Percentiles rank a stretch among this genome's conserved stretches.
Evolutionary conservation across 2,888 invertebrate species (phyloP).

Genomic region (Scaptomyza parva): DNA sequence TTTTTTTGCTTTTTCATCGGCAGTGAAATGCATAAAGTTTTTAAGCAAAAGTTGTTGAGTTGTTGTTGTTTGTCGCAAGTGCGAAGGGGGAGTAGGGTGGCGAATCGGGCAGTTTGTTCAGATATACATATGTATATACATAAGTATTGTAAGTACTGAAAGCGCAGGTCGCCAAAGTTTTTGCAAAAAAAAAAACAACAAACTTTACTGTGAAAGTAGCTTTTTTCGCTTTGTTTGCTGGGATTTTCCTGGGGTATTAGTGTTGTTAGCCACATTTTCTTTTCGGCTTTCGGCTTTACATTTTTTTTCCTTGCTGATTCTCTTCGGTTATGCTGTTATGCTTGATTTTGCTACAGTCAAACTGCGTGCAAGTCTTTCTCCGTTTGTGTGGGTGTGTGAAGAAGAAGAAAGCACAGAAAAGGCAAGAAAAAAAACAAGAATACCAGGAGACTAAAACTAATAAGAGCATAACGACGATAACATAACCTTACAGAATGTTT

Average conservation of each 20-base stretch:
- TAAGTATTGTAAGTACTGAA: constrained; percentile 11
- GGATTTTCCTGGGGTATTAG: constrained; percentile 72
- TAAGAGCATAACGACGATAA: not conserved
- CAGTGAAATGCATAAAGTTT: constrained; percentile 77
- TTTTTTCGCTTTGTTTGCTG: constrained; percentile 58
- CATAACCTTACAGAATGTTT: not conserved
- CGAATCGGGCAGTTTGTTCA: not conserved
- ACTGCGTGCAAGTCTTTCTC: not conserved
- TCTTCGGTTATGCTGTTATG: no score
- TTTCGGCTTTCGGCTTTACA: not conserved
- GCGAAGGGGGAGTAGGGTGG: constrained; percentile 50
- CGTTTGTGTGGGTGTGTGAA: constrained; percentile 4
- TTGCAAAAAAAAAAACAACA: constrained; percentile 9
- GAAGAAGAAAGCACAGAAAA: constrained; percentile 6
- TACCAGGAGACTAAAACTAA: not conserved
- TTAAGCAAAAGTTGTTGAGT: constrained; percentile 73
- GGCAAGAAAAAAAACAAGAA: not conserved
- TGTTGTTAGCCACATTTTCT: constrained; percentile 66
- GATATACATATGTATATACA: not conserved
- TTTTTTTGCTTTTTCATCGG: constrained; percentile 65
- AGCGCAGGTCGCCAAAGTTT: constrained; percentile 47
- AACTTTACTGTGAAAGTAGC: constrained; percentile 65
- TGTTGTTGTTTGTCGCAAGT: constrained; percentile 71
- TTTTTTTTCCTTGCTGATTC: constrained; percentile 30
- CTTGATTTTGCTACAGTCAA: constrained; percentile 56